Conservation (phyloP, 35 echinoderm and acorn worm species). For the Apostichopus californicus region DNA sequence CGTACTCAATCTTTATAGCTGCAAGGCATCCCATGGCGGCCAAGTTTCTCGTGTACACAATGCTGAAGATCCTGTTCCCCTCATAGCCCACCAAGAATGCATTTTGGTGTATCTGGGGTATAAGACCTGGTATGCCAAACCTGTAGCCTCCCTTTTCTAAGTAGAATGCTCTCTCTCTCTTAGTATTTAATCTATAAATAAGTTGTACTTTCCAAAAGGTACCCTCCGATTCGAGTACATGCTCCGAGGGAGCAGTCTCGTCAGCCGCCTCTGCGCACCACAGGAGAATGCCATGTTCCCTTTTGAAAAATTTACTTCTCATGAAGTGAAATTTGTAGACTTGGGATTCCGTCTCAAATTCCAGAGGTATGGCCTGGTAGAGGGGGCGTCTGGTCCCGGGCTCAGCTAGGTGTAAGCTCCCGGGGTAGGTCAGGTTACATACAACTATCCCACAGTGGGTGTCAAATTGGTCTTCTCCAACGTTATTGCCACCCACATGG, state of each 20-base stretch:
- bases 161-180: background rate
- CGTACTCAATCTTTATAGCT: too few species aligned
- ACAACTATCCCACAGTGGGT: constrained; percentile 14
- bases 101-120: background rate
- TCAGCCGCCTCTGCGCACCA: background rate
- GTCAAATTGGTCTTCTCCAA: background rate
- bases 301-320: constrained; percentile 25
- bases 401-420: constrained; percentile 20
- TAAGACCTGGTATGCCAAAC: constrained; percentile 1
- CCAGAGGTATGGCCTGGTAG: constrained; percentile 9
- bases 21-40: background rate
- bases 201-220: constrained; percentile 26
- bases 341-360: constrained; percentile 26
- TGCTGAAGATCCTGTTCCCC: background rate
- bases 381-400: constrained; percentile 13
- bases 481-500: constrained; percentile 27
- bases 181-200: background rate
- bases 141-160: background rate
- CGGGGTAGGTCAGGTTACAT: background rate
- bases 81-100: background rate
- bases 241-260: background rate
- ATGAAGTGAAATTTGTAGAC: constrained; percentile 20
- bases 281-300: constrained; percentile 11
- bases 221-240: background rate
- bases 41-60: background rate